Conservation (phyloP, 30 jellyfish, hydroid and myxozoan genomes). For the Rhopilema esculentum region DNA sequence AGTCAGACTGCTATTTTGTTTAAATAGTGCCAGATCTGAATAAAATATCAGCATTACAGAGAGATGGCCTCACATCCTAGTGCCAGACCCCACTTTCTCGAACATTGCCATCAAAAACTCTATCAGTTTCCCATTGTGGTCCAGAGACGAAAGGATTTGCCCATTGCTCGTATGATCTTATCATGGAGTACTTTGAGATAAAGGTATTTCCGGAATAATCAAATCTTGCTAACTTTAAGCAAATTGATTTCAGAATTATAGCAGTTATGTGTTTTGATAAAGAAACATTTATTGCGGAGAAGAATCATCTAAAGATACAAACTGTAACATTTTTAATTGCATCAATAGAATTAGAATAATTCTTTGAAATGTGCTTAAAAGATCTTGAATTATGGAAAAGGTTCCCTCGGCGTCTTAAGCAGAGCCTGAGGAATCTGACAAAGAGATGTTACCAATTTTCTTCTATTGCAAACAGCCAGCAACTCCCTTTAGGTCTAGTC, state of each 20-base stretch:
- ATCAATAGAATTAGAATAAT: not conserved
- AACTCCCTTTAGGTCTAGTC: no score
- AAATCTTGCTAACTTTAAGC: slow-evolving; percentile 6
- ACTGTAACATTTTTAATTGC: not conserved
- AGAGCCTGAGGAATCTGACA: no score
- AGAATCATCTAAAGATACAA: not conserved
- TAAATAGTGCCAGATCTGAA: not conserved
- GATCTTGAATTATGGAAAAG: no score
- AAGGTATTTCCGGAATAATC: slow-evolving; percentile 57
- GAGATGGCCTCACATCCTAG: not conserved
- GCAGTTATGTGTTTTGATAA: not conserved
- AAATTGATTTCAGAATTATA: slow-evolving; percentile 1
- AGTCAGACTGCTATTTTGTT: no score
- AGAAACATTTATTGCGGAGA: not conserved
- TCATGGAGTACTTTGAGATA: slow-evolving; percentile 18
- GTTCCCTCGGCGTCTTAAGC: no score
- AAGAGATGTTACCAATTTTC: no score
- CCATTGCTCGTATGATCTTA: slow-evolving; percentile 36
- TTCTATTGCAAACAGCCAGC: no score
- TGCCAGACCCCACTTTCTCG: not conserved
- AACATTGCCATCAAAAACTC: not conserved
- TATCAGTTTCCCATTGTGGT: slow-evolving; percentile 25
- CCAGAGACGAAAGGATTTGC: slow-evolving; percentile 49
- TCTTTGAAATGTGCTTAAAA: not conserved
- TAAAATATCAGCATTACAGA: not conserved